Percentiles rank a stretch among this genome's conserved stretches.
Evolutionary conservation across 1,140 invertebrate genomes (phyloP).

Genomic region (Laupala kohalensis): DNA sequence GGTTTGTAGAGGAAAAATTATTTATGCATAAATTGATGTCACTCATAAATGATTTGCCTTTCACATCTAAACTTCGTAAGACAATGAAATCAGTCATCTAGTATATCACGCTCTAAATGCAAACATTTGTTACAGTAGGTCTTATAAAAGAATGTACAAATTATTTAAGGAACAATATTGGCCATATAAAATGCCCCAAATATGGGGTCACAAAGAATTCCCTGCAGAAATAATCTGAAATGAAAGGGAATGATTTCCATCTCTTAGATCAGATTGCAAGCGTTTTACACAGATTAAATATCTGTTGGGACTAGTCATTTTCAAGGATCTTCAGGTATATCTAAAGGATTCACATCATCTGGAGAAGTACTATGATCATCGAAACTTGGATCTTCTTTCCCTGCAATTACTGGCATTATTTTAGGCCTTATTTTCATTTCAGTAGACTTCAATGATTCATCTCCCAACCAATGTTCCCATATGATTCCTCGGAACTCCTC

Average conservation of each 20-base stretch:
- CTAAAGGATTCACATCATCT: conserved; percentile 7
- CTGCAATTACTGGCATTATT: background rate
- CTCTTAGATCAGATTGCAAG: background rate
- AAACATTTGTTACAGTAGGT: too few species aligned
- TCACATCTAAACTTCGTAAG: too few species aligned
- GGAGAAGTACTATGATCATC: background rate
- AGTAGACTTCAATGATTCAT: conserved; percentile 33
- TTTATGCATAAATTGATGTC: too few species aligned
- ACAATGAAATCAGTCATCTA: too few species aligned
- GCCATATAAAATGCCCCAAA: background rate
- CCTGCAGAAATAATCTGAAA: background rate
- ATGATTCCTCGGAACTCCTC: conserved; percentile 39
- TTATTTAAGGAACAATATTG: background rate
- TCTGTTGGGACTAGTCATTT: background rate
- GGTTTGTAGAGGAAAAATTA: too few species aligned
- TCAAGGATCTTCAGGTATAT: conserved; percentile 11
- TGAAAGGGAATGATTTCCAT: background rate
- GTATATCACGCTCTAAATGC: too few species aligned
- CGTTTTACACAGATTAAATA: background rate
- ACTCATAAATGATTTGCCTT: too few species aligned
- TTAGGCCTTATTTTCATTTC: conserved; percentile 24
- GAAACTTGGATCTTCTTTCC: background rate
- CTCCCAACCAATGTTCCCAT: conserved; percentile 45
- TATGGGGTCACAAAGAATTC: background rate
- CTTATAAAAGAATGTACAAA: too few species aligned